Percentiles rank a stretch among this genome's conserved stretches.
Conservation (phyloP, 1,140 invertebrate species). For the Saccostrea glomerata region DNA sequence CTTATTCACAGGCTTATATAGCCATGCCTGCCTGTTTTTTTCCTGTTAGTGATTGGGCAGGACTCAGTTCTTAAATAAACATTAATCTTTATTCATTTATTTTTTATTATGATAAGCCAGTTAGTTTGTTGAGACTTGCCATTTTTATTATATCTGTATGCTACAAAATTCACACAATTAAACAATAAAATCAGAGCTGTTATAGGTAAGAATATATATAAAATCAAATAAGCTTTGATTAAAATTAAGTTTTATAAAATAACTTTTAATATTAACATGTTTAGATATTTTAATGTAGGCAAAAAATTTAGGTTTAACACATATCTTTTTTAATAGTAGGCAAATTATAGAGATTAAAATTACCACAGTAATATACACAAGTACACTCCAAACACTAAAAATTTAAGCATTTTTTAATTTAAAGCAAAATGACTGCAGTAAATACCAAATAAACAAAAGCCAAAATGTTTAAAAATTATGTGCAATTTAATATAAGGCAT, state of each 20-base stretch:
- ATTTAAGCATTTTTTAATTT: neutral
- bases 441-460: neutral
- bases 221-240: neutral
- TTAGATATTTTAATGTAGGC: neutral
- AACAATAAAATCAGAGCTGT: neutral
- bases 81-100: neutral
- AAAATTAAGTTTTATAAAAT: neutral
- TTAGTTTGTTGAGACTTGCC: conserved; percentile 27
- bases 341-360: too few species aligned
- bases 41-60: conserved; percentile 1
- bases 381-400: neutral
- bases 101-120: neutral
- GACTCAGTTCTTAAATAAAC: neutral
- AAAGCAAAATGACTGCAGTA: neutral
- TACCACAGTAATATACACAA: neutral
- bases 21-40: neutral
- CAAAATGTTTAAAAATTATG: neutral
- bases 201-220: neutral
- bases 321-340: too few species aligned
- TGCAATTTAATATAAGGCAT: neutral
- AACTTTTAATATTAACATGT: neutral
- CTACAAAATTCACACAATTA: conserved; percentile 29
- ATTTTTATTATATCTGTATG: conserved; percentile 5
- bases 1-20: neutral
- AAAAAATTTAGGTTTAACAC: neutral